A percentile compares a stretch with the other conserved stretches of the same genome.
phyloP scores from a whole-genome alignment of 1,140 invertebrate genomes.

The Ephestia elutella region DNA sequence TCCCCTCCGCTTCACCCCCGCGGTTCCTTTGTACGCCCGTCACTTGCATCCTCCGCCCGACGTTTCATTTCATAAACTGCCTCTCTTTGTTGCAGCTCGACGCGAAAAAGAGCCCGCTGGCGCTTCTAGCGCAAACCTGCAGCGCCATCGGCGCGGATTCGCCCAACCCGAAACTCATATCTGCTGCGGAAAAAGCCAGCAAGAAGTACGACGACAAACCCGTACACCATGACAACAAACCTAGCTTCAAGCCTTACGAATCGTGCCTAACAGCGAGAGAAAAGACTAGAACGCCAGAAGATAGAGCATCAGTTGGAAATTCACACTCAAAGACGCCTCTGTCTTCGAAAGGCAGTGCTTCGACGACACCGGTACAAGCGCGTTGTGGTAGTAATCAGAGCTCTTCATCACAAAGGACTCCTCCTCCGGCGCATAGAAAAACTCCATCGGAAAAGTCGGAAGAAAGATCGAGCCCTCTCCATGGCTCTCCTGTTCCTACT shows the following conservation, averaged over 20 bases:
- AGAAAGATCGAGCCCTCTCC: slow-evolving; percentile 67
- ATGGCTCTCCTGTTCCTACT: slow-evolving; percentile 52
- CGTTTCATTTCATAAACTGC: slow-evolving; percentile 70
- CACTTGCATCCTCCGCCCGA: slow-evolving; percentile 62
- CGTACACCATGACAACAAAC: slow-evolving; percentile 67
- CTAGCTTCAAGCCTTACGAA: slow-evolving; percentile 84
- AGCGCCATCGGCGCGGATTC: slow-evolving; percentile 94
- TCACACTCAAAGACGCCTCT: slow-evolving; percentile 75
- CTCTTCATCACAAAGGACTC: slow-evolving; percentile 76
- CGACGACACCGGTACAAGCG: slow-evolving; percentile 66
- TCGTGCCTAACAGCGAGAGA: slow-evolving; percentile 76
- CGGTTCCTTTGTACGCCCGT: slow-evolving; percentile 65
- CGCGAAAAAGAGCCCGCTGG: slow-evolving; percentile 95
- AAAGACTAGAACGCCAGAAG: slow-evolving; percentile 77
- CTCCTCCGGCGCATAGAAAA: slow-evolving; percentile 71
- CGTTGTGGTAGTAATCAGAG: slow-evolving; percentile 79
- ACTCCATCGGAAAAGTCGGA: slow-evolving; percentile 71
- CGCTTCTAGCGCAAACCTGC: slow-evolving; percentile 94
- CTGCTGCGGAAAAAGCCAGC: slow-evolving; percentile 79
- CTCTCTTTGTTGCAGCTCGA: slow-evolving; percentile 88
- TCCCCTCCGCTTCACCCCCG: slow-evolving; percentile 36
- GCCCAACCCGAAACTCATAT: slow-evolving; percentile 81
- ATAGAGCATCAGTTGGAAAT: slow-evolving; percentile 63
- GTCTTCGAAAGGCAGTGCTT: slow-evolving; percentile 67
- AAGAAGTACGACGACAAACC: slow-evolving; percentile 75